phyloP scores from a whole-genome alignment of 2,797 vertebrate species.

The Periophthalmus magnuspinnatus region DNA sequence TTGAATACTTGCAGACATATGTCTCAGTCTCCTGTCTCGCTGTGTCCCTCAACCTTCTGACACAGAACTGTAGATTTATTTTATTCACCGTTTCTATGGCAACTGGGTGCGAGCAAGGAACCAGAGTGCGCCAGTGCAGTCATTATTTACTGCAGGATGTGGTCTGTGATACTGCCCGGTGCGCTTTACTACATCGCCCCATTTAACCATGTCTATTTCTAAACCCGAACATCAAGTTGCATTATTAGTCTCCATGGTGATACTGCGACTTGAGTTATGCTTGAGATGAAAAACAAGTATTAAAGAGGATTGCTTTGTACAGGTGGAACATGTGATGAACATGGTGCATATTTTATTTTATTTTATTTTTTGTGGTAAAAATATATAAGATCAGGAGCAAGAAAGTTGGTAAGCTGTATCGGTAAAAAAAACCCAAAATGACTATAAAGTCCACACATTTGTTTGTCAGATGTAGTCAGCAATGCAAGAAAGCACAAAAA shows the following conservation, averaged over 20 bases:
- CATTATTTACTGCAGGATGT: slow-evolving; percentile 74
- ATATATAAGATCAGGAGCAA: background rate
- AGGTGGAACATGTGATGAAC: background rate
- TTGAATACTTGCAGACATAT: background rate
- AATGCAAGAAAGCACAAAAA: background rate
- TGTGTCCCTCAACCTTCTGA: slow-evolving; percentile 61
- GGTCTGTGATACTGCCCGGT: slow-evolving; percentile 70
- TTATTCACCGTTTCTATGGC: slow-evolving; percentile 79
- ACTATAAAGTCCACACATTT: too few relatives aligned
- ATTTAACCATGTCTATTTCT: slow-evolving; percentile 60
- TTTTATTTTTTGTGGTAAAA: too few relatives aligned
- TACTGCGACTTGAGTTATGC: slow-evolving; percentile 51
- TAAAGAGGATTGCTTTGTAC: background rate
- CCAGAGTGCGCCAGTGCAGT: slow-evolving; percentile 61
- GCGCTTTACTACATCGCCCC: slow-evolving; percentile 56
- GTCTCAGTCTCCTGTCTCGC: slow-evolving; percentile 42
- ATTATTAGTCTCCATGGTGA: slow-evolving; percentile 80
- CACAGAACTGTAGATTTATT: slow-evolving; percentile 70
- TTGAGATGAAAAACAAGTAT: background rate
- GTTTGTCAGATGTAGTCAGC: background rate
- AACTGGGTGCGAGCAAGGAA: slow-evolving; percentile 71
- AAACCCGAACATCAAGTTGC: slow-evolving; percentile 66
- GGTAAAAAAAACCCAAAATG: background rate
- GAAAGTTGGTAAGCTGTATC: background rate
- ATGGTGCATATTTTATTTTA: background rate